Evolutionary conservation across 2,797 vertebrate species (phyloP), one percentile per base, ranked within the genome.

Genomic region (Pipistrellus nathusii): DNA sequence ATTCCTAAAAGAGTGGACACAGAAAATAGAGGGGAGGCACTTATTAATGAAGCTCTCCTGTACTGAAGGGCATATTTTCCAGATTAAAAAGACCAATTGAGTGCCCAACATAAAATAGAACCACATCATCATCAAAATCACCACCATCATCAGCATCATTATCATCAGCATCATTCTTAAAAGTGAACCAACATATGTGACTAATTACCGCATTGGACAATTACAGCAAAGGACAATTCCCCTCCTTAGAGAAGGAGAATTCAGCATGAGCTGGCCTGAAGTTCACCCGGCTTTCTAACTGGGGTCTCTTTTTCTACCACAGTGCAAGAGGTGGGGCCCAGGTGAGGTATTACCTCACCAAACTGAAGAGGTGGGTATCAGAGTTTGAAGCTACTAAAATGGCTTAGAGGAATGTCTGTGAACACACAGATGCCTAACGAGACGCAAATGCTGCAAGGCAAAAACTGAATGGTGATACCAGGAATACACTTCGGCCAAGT

Each of bases 11-110:
- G 3, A 85, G 13, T 81, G 17, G 75, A n/a, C 3, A 66, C 38
- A 88, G 46, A 90, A 91, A 86, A 84, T 38, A 7, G 15, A 89
- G 93, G 25, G 11, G 57, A 75, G 38, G 3, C 17, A 55, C 57
- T 84, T 11, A 46, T 72, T 46, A 38, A 27, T 13, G 30, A 87
- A 59, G 8, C 0, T 5, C 87, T 8, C 46, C 38, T 90, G 57
- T 92, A 25, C 41, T 53, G 11, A 84, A 90, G 38, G 38, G 5
- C 8, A 44, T 64, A 25, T 66, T 21, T 78, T 86, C 55, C 17
- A 72, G 30, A 76, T 59, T 71, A n/a, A 51, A 88, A 91, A 66
- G 75, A 85, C 62, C 68, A 77, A 32, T 20, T 77, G 62, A 82
- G 5, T 41, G 10, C 18, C 68, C 46, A 93, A n/a, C 11, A 85